These are phyloP conservation scores for Cataglyphis hispanica DNA, from an alignment of 1,140 invertebrate genomes.

Conservation along the genomic window DNA sequence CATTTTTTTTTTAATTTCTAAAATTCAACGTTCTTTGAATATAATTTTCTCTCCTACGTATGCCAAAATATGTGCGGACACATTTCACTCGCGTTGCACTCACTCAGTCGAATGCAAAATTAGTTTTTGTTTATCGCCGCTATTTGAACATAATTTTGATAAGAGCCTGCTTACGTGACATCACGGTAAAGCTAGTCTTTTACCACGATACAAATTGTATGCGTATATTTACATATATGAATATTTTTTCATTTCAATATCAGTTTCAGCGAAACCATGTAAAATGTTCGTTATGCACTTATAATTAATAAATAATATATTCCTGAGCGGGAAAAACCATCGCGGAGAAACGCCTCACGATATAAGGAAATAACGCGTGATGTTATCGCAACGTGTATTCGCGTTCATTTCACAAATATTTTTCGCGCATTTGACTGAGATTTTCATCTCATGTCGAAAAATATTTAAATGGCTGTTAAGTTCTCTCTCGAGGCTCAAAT, in stretches of 20 bases:
- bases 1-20: too few relatives aligned
- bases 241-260: constrained; percentile 8
- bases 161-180: background rate
- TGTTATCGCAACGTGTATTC: background rate
- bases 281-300: background rate
- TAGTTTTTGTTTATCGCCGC: constrained; percentile 43
- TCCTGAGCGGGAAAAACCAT: background rate
- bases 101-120: background rate
- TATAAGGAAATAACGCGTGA: background rate
- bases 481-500: background rate
- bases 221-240: background rate
- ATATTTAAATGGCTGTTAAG: background rate
- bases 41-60: background rate
- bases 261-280: background rate
- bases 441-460: background rate
- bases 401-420: background rate
- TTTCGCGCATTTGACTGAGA: background rate
- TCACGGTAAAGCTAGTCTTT: background rate
- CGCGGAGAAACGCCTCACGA: background rate
- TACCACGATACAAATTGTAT: background rate
- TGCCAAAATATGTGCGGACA: background rate
- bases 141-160: constrained; percentile 56
- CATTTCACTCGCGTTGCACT: background rate
- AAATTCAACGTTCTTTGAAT: background rate
- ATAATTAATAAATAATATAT: constrained; percentile 4